Percentiles rank a stretch among this genome's conserved stretches.
These are phyloP conservation scores for Cetonia aurata DNA, from an alignment of 2,888 invertebrate species.

Conservation along the genomic window DNA sequence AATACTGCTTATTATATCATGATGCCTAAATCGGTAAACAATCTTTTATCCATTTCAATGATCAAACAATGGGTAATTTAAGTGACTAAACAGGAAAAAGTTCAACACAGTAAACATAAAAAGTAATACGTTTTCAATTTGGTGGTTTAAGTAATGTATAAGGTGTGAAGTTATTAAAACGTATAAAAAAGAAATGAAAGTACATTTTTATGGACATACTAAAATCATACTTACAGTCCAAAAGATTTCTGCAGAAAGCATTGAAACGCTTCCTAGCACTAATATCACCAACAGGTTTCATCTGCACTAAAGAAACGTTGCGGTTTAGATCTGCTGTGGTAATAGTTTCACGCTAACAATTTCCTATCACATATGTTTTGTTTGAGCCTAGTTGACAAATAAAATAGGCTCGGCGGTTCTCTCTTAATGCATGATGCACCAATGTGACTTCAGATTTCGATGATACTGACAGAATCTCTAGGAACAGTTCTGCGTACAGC, in stretches of 20 bases:
- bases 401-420: neutral
- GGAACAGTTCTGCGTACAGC: no score
- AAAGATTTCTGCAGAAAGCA: neutral
- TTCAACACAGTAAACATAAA: neutral
- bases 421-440: neutral
- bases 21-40: no score
- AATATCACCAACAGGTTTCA: conserved; percentile 16
- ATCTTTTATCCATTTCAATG: no score
- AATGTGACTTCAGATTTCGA: neutral
- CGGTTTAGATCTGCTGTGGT: neutral
- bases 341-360: conserved; percentile 1
- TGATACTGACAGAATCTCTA: no score
- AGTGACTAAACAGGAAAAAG: no score
- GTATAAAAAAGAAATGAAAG: no score
- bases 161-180: no score
- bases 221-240: conserved; percentile 21
- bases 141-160: no score
- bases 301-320: neutral
- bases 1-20: no score
- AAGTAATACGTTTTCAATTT: neutral
- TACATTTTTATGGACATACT: neutral
- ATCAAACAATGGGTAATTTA: no score
- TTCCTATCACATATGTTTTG: neutral
- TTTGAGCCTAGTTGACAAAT: neutral
- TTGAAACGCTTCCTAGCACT: neutral